Conservation (phyloP, 2,797 vertebrate species). For the Dallia pectoralis region DNA sequence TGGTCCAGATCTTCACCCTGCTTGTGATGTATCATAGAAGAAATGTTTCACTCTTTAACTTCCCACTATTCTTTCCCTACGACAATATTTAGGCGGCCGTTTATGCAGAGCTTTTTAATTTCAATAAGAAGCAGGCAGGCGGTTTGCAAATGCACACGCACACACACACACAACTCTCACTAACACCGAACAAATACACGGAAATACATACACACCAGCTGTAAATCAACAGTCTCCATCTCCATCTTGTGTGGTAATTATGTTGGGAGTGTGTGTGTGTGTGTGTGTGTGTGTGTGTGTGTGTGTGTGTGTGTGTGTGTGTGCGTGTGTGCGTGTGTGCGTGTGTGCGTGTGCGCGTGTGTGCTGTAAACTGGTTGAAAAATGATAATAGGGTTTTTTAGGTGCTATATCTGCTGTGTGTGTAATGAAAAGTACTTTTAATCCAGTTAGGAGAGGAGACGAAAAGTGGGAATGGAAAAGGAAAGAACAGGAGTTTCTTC, state of each 20-base stretch:
- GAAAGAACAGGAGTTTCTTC: conserved; percentile 49
- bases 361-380: conserved; percentile 78
- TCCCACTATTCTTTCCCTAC: conserved; percentile 48
- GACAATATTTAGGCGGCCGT: conserved; percentile 75
- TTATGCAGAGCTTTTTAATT: conserved; percentile 78
- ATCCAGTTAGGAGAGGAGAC: conserved; percentile 74
- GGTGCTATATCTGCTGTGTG: conserved; percentile 79
- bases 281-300: too few species aligned
- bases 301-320: conserved; percentile 44
- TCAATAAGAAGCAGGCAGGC: conserved; percentile 74
- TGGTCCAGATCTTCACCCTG: conserved; percentile 49
- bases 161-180: not conserved
- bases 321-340: too few species aligned
- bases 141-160: conserved; percentile 17
- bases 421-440: conserved; percentile 83
- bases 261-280: conserved; percentile 39
- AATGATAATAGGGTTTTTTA: conserved; percentile 83
- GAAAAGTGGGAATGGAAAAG: conserved; percentile 58
- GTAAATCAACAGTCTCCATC: conserved; percentile 74
- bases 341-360: conserved; percentile 60
- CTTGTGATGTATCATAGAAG: conserved; percentile 66
- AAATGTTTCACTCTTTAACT: conserved; percentile 63
- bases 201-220: conserved; percentile 42
- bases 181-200: not conserved
- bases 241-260: conserved; percentile 79